Evolutionary conservation across 2,888 invertebrate species (phyloP).

Genomic region (Matsumyia berberina): DNA sequence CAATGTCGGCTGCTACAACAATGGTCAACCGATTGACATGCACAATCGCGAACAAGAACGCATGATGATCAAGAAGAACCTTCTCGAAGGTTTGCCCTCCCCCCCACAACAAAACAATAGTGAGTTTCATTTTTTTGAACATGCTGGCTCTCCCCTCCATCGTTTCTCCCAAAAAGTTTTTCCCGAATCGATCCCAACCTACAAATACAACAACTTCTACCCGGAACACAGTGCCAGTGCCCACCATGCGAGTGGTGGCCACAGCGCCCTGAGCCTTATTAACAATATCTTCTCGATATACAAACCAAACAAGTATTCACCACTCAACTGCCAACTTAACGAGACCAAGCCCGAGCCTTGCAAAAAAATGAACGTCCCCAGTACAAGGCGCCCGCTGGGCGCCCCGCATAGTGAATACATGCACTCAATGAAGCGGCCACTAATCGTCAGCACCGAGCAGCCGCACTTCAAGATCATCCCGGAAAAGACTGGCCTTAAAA

Average conservation of each 20-base stretch:
- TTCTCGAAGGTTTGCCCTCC: constrained; percentile 84
- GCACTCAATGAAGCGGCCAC: constrained; percentile 85
- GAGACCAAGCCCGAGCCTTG: constrained; percentile 83
- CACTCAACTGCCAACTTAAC: constrained; percentile 84
- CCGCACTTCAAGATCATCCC: constrained; percentile 85
- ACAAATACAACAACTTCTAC: constrained; percentile 84
- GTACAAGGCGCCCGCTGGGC: constrained; percentile 83
- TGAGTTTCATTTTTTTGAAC: constrained; percentile 83
- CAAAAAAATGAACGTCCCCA: constrained; percentile 84
- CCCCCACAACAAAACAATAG: constrained; percentile 80
- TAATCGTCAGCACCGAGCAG: constrained; percentile 85
- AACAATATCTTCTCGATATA: constrained; percentile 84
- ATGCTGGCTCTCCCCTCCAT: constrained; percentile 81
- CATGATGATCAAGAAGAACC: constrained; percentile 83
- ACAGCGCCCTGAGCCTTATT: constrained; percentile 83
- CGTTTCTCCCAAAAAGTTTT: constrained; percentile 82
- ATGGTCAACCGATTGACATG: constrained; percentile 83
- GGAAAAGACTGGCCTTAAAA: constrained; percentile 86
- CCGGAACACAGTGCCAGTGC: constrained; percentile 81
- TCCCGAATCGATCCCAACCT: constrained; percentile 82
- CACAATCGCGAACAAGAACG: constrained; percentile 83
- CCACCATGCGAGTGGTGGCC: constrained; percentile 81
- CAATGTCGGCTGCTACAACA: constrained; percentile 83
- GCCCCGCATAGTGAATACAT: constrained; percentile 82
- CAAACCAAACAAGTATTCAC: constrained; percentile 84